Percentiles rank a stretch among this genome's conserved stretches.
Conservation (phyloP, 2,797 vertebrate genomes). For the Sebastes jordani region DNA sequence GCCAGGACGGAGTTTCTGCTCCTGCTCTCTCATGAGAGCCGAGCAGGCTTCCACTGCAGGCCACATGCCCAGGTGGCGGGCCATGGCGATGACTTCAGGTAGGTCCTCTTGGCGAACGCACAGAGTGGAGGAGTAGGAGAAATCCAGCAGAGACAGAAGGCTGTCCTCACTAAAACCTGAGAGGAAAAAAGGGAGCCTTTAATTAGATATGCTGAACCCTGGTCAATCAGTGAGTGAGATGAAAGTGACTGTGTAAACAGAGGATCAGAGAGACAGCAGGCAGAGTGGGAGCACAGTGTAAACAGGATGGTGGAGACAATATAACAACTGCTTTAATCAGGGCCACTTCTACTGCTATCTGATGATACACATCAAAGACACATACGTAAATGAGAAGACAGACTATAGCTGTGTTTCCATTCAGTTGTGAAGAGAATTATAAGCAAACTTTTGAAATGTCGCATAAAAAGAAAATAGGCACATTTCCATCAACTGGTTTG, state of each 20-base stretch:
- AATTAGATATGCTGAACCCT: conserved; percentile 34
- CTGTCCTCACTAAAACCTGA: conserved; percentile 83
- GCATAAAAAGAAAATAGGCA: too few relatives aligned
- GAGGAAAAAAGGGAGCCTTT: not conserved
- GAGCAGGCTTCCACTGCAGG: conserved; percentile 85
- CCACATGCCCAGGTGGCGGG: conserved; percentile 88
- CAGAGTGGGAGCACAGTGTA: conserved; percentile 17
- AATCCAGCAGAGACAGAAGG: conserved; percentile 84
- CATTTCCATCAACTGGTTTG: too few relatives aligned
- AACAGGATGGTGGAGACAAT: conserved; percentile 27
- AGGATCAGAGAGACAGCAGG: conserved; percentile 26
- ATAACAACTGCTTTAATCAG: conserved; percentile 42
- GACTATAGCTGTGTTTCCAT: not conserved
- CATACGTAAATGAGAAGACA: not conserved
- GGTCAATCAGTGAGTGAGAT: conserved; percentile 37
- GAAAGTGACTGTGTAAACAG: conserved; percentile 27
- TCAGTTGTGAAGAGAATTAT: accelerated
- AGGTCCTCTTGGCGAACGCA: conserved; percentile 79
- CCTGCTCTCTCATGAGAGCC: conserved; percentile 81
- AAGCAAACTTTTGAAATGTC: too few relatives aligned
- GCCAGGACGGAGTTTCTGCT: conserved; percentile 30
- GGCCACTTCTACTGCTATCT: conserved; percentile 2
- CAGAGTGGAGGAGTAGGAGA: conserved; percentile 86
- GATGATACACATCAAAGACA: conserved; percentile 26
- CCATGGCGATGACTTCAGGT: conserved; percentile 84